Conservation (phyloP, 2,797 vertebrate species). For the Thamnophis elegans region DNA sequence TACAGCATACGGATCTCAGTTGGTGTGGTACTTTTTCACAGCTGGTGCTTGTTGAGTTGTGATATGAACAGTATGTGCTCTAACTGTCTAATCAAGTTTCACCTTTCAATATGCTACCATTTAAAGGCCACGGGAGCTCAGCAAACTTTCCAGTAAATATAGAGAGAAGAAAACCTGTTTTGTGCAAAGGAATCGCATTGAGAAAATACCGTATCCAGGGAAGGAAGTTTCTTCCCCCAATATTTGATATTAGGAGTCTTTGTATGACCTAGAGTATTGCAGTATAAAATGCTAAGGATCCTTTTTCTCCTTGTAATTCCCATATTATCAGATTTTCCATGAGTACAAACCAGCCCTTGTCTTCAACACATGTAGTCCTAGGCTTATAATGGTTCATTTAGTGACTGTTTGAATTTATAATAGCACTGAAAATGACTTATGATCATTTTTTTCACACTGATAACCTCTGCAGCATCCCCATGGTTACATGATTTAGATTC, state of each 20-base stretch:
- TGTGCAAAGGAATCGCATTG: not conserved
- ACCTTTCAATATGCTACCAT: constrained; percentile 45
- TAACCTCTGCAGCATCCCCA: too few relatives aligned
- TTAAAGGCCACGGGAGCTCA: not conserved
- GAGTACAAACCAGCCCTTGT: not conserved
- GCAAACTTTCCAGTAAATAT: constrained; percentile 15
- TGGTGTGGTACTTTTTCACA: constrained; percentile 42
- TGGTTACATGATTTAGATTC: too few relatives aligned
- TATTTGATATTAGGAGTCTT: not conserved
- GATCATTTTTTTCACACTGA: too few relatives aligned
- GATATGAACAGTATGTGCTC: constrained; percentile 13
- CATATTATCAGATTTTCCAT: not conserved
- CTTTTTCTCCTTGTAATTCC: not conserved
- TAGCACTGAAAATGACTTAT: too few relatives aligned
- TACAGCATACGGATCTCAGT: constrained; percentile 48
- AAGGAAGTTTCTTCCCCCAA: not conserved
- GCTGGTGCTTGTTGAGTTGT: constrained; percentile 48
- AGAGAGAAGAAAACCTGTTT: not conserved
- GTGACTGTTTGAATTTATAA: too few relatives aligned
- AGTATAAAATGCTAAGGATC: not conserved
- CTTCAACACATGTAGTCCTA: not conserved
- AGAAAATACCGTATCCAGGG: not conserved
- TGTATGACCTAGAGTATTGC: not conserved
- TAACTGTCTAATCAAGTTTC: constrained; percentile 47
- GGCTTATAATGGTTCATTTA: too few relatives aligned